Percentiles rank a stretch among this genome's conserved stretches.
Conservation (phyloP, 2,113 vertebrate genomes). For the Bufo bufo region DNA sequence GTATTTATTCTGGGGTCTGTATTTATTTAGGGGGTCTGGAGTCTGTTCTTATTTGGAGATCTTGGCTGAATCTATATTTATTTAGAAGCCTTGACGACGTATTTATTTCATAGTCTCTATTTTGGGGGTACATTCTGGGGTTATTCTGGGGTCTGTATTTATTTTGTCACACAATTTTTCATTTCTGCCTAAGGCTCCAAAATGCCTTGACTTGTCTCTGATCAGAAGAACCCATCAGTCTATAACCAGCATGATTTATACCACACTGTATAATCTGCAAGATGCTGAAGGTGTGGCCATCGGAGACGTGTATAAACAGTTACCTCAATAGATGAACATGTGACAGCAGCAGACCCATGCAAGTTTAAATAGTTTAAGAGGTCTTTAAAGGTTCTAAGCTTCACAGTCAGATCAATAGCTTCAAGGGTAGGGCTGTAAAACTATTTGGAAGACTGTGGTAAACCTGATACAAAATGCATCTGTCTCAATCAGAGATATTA, state of each 20-base stretch:
- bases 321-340: not conserved
- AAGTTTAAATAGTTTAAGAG: conserved; percentile 3
- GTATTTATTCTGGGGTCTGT: no score
- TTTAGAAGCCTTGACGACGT: no score
- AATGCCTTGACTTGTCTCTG: not conserved
- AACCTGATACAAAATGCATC: not conserved
- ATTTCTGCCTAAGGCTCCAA: no score
- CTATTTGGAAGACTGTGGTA: not conserved
- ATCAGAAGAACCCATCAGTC: not conserved
- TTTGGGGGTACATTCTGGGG: no score
- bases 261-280: not conserved
- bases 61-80: no score
- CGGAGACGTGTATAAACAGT: not conserved
- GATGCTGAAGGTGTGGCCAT: not conserved
- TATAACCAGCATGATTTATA: not conserved
- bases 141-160: no score
- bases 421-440: not conserved
- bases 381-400: not conserved
- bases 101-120: no score
- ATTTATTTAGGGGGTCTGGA: no score
- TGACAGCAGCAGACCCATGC: not conserved
- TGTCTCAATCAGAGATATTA: not conserved
- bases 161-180: no score
- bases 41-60: no score
- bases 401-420: not conserved